Base-by-base conservation (phyloP, 2,888 invertebrate species). In the Heliconius charithonia region DNA sequence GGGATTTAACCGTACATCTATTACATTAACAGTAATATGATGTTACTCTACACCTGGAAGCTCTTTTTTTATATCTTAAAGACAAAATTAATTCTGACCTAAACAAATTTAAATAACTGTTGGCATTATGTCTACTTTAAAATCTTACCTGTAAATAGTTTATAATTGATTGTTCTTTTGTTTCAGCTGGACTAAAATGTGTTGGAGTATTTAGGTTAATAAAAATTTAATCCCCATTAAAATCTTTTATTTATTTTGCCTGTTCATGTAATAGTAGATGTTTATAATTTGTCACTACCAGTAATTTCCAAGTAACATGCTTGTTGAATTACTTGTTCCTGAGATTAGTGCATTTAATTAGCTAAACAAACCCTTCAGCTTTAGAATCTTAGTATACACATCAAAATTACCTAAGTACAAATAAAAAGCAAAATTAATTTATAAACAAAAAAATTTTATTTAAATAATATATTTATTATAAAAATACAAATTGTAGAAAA, bases 141-240 rank as follows among this genome's bases (percentile, higher is more conserved):
- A 25, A 63, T 63, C 27, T 63, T 71, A 29, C 10, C 19, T 82
- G 89, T 90, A 85, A 85, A n/a, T 59, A 1, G 59, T n/a, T 59
- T 59, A 59, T n/a, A 59, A n/a, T 59, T n/a, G 10, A 10, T 12
- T 59, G 51, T 59, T 59, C 4, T 86, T 92, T 92, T 93, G 90
- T 96, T 96, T 91, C 96, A 96, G 96, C 93, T 96, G 93, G 96
- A 96, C 92, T 96, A 95, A 95, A 87, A 95, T 95, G 88, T 91
- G 85, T 81, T 85, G 86, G 84, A 85, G 81, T 80, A 73, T 75
- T 78, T 84, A 85, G 84, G 84, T 80, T 85, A 90, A 92, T 92
- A 91, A 91, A 92, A 87, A 85, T 86, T 86, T 88, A 88, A 86
- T 86, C 82, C 80, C 76, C 78, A 69, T 75, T 71, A 79, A 75